Base-by-base conservation (phyloP, 2,888 invertebrate genomes). In the Acanthosepion lycidas region DNA sequence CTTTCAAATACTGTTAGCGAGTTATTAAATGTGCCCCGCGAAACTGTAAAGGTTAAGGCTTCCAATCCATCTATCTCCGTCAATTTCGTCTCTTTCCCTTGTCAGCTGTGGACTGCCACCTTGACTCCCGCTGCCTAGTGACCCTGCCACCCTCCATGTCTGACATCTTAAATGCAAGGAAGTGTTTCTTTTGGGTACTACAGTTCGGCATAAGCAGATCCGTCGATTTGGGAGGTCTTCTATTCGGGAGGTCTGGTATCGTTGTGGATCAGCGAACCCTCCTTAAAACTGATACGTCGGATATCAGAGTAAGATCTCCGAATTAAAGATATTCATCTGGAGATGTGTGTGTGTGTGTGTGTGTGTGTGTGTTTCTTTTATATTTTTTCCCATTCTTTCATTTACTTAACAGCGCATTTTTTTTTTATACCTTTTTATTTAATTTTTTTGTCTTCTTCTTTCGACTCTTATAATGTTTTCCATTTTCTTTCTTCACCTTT, bases 171-270 rank as follows among this genome's bases (percentile, higher is more conserved):
- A 78, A 78, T n/a, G 78, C 33, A 33, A 78, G n/a, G n/a, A 15
- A 12, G n/a, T n/a, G n/a, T 78, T 78, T 78, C n/a, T n/a, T 78
- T 78, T n/a, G n/a, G n/a, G 78, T 78, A n/a, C 12, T 12, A 9
- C 18, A 55, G 78, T n/a, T n/a, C 33, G 78, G 78, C n/a, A 78
- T 78, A 78, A 78, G 78, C n/a, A 12, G n/a, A n/a, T n/a, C 78
- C 78, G n/a, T n/a, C 78, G n/a, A 78, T 78, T 78, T 78, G 78
- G 78, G 78, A 78, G 78, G 78, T 78, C 78, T 78, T 78, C 78
- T n/a, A 78, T 78, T 78, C 78, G 15, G 78, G 78, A 78, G 78
- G 78, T 78, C 78, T 78, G 78, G 12, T 33, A 78, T 78, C 78
- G 78, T n/a, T 78, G 78, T 33, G 33, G 78, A 78, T 78, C 78